Percentiles rank a stretch among this genome's conserved stretches.
phyloP scores from a whole-genome alignment of 2,888 invertebrate species.

The Phyllotreta cruciferae region DNA sequence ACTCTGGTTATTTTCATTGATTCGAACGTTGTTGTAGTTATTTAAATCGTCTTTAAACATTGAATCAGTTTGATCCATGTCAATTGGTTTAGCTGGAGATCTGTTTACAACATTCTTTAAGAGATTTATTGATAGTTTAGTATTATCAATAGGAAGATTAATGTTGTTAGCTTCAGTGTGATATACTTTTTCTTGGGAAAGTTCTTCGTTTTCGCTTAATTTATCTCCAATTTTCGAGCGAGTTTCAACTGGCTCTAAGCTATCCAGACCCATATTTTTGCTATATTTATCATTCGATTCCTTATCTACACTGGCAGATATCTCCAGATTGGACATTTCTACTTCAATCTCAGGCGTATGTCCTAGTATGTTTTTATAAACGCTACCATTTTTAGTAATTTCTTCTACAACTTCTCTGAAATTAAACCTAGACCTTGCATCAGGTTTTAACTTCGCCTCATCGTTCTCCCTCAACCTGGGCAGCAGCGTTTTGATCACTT shows the following conservation, averaged over 20 bases:
- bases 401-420: conserved; percentile 40
- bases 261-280: neutral
- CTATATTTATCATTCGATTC: neutral
- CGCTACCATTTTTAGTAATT: conserved; percentile 20
- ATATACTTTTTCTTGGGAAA: too few species aligned
- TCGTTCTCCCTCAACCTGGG: conserved; percentile 19
- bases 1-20: conserved; percentile 1
- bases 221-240: neutral
- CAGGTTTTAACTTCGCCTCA: conserved; percentile 44
- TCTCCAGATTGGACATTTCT: conserved; percentile 9
- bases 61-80: too few species aligned
- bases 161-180: too few species aligned
- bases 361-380: conserved; percentile 12
- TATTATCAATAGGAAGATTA: too few species aligned
- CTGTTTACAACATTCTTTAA: too few species aligned
- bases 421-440: conserved; percentile 59
- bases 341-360: conserved; percentile 10
- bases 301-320: neutral
- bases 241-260: neutral
- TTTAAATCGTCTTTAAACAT: too few species aligned
- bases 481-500: neutral
- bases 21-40: neutral
- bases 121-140: too few species aligned
- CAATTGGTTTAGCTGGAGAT: too few species aligned
- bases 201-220: neutral